A percentile compares a stretch with the other conserved stretches of the same genome.
These are phyloP conservation scores for Eristalis pertinax DNA, from an alignment of 2,888 invertebrate species.

Conservation along the genomic window DNA sequence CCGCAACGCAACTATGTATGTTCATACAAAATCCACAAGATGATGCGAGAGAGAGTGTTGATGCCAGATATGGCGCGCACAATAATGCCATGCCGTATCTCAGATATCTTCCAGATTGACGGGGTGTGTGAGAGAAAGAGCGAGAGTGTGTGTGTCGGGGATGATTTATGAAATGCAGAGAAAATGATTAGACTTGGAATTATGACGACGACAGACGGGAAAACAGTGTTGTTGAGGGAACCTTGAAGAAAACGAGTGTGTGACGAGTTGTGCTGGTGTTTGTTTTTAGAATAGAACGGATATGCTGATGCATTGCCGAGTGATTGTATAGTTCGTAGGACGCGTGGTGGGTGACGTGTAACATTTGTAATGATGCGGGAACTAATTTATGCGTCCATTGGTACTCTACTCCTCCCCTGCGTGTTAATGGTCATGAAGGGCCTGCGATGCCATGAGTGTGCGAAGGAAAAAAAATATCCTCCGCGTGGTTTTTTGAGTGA, in stretches of 20 bases:
- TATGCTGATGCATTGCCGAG: slow-evolving; percentile 25
- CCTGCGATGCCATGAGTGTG: neutral
- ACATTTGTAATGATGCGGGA: slow-evolving; percentile 19
- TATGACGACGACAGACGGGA: neutral
- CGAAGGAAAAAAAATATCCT: neutral
- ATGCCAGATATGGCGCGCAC: neutral
- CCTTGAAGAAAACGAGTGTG: neutral
- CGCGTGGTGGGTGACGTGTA: neutral
- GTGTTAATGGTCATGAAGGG: neutral
- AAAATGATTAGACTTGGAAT: slow-evolving; percentile 22
- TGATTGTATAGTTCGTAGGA: neutral
- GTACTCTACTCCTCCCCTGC: too few relatives aligned
- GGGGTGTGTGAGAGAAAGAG: neutral
- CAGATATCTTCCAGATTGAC: neutral
- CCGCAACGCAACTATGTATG: too few relatives aligned
- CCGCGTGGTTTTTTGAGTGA: neutral
- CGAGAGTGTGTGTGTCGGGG: neutral
- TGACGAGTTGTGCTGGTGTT: slow-evolving; percentile 2
- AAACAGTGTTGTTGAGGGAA: neutral
- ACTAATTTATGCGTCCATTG: slow-evolving; percentile 4
- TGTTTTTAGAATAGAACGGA: slow-evolving; percentile 14
- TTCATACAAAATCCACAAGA: neutral
- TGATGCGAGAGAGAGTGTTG: neutral
- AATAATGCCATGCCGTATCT: neutral
- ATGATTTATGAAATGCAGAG: slow-evolving; percentile 25